phyloP scores from a whole-genome alignment of 2,797 vertebrate species.

The Cossypha polioptera region DNA sequence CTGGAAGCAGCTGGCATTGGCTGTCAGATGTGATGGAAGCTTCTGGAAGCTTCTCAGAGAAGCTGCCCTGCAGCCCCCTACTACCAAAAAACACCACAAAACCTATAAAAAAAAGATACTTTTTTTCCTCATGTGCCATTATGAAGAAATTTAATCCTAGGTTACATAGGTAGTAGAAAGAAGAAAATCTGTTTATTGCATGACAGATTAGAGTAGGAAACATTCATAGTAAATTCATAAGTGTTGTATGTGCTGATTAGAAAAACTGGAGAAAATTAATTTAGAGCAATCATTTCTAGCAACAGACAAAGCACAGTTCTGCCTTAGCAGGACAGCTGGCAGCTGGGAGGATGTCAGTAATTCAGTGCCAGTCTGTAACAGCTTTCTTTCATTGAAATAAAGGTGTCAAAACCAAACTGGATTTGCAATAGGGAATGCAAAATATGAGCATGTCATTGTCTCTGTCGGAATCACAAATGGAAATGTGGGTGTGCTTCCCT shows the following conservation, averaged over 20 bases:
- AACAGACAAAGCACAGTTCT: background rate
- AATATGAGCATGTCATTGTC: background rate
- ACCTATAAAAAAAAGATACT: background rate
- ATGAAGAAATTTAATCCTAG: background rate
- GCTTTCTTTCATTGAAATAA: slow-evolving; percentile 23
- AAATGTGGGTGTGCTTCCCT: background rate
- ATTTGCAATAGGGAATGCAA: background rate
- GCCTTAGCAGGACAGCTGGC: slow-evolving; percentile 35
- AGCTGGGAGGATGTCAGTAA: slow-evolving; percentile 20
- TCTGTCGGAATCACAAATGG: background rate
- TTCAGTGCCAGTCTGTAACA: background rate
- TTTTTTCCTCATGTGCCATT: background rate
- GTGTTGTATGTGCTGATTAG: background rate
- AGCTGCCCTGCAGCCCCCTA: background rate
- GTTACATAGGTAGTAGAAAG: background rate
- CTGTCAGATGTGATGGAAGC: background rate
- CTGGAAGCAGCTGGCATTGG: background rate
- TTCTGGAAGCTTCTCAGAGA: background rate
- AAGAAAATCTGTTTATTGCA: background rate
- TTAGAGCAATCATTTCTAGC: background rate
- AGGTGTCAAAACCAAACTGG: background rate
- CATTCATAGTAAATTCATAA: background rate
- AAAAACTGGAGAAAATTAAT: background rate
- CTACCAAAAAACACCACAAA: background rate
- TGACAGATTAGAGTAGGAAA: background rate